Evolutionary conservation across 2,113 vertebrate genomes (phyloP).

Genomic region (Mastomys natalensis): DNA sequence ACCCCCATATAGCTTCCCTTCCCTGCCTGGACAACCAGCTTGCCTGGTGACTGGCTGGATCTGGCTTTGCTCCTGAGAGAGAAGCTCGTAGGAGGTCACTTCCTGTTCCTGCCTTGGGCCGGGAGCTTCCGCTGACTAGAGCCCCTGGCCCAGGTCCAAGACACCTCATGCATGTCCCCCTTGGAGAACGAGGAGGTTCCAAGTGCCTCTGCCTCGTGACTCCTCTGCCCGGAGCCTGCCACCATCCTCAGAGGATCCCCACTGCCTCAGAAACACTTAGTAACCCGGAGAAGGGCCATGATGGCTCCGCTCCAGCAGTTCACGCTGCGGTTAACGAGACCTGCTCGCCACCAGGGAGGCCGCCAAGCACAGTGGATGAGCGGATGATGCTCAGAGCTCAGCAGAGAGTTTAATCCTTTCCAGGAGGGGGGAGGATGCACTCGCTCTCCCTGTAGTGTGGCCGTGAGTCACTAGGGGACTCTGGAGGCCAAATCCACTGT

Average conservation of each 20-base stretch:
- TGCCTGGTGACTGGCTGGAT: not conserved
- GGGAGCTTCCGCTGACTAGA: not conserved
- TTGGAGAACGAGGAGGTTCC: not conserved
- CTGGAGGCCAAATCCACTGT: not conserved
- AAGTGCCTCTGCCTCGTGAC: not conserved
- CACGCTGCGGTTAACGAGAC: not conserved
- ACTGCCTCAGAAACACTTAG: not conserved
- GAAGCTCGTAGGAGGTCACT: not conserved
- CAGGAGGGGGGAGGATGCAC: not conserved
- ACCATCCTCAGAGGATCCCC: not conserved
- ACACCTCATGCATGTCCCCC: not conserved
- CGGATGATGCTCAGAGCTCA: not conserved
- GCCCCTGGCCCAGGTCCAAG: not conserved
- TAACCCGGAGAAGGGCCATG: not conserved
- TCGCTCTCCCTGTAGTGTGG: not conserved
- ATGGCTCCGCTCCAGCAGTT: not conserved
- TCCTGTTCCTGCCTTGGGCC: not conserved
- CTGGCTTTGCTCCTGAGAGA: not conserved
- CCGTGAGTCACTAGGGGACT: not conserved
- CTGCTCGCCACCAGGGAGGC: not conserved
- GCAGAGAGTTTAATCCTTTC: constrained; percentile 51
- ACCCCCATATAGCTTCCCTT: not conserved
- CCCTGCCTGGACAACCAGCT: not conserved
- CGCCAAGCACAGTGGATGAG: not conserved
- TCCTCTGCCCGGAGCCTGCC: not conserved